These are phyloP conservation scores for Probosciger aterrimus DNA, from an alignment of 2,113 vertebrate species.

Conservation along the genomic window DNA sequence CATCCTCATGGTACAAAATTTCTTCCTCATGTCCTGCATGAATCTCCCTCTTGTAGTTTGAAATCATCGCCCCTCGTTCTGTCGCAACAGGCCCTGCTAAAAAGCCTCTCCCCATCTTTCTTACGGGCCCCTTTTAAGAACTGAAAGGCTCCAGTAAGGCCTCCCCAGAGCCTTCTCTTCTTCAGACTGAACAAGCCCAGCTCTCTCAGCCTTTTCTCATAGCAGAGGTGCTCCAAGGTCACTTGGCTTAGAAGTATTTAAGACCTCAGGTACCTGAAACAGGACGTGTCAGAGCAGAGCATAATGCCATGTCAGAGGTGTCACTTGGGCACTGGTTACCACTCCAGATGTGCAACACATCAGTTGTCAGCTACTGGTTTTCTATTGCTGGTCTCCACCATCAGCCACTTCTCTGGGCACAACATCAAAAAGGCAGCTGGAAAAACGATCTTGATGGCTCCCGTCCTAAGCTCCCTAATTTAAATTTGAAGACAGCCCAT, in stretches of 20 bases:
- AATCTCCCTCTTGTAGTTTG: too few species aligned
- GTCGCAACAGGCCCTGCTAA: too few species aligned
- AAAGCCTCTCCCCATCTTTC: too few species aligned
- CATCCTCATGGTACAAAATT: too few species aligned
- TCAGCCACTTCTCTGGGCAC: background rate
- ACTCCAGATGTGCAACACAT: rapidly evolving
- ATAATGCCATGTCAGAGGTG: rapidly evolving
- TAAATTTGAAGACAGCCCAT: background rate
- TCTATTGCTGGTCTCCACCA: background rate
- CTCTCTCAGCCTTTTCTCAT: background rate
- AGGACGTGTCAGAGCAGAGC: background rate
- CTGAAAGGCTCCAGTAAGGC: too few species aligned
- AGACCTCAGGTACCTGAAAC: background rate
- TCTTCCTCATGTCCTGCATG: too few species aligned
- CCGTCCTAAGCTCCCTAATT: background rate
- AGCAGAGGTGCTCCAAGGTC: background rate
- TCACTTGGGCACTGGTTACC: background rate
- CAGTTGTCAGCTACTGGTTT: background rate
- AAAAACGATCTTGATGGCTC: background rate
- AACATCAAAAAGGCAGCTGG: background rate
- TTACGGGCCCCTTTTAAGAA: too few species aligned
- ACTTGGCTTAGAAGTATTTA: background rate
- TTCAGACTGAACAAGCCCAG: too few species aligned
- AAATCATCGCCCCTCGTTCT: too few species aligned
- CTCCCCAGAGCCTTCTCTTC: background rate